Percentiles rank a stretch among this genome's conserved stretches.
These are phyloP conservation scores for Dendroctonus valens DNA, from an alignment of 1,140 invertebrate genomes.

Conservation along the genomic window DNA sequence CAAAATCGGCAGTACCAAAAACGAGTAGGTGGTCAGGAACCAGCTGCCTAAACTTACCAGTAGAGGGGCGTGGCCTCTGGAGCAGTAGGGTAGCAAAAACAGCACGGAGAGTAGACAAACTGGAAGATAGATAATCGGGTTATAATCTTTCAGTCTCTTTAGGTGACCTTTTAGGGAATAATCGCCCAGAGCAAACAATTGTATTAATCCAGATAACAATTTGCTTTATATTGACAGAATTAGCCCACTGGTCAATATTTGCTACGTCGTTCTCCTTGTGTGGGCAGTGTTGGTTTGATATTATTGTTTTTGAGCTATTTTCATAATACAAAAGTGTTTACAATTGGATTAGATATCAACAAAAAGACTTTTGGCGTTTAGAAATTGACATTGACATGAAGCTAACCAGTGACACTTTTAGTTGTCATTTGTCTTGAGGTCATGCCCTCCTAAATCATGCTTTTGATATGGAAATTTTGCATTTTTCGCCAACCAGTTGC, in stretches of 20 bases:
- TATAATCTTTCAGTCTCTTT: neutral
- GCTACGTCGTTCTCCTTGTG: neutral
- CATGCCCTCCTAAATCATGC: too few relatives aligned
- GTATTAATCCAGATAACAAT: neutral
- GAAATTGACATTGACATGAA: too few relatives aligned
- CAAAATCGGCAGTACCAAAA: conserved; percentile 60
- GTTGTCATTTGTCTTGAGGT: too few relatives aligned
- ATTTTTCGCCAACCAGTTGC: too few relatives aligned
- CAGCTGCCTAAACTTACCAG: conserved; percentile 58
- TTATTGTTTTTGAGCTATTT: neutral
- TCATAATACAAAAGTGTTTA: too few relatives aligned
- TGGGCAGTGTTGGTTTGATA: neutral
- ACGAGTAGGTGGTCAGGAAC: conserved; percentile 61
- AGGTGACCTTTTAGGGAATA: neutral
- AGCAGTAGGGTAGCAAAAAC: conserved; percentile 62
- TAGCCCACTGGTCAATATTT: neutral
- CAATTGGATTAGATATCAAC: too few relatives aligned
- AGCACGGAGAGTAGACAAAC: conserved; percentile 64
- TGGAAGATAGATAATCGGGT: conserved; percentile 47
- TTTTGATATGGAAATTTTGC: too few relatives aligned
- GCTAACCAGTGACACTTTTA: too few relatives aligned
- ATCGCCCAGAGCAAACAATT: neutral
- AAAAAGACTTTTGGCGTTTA: too few relatives aligned
- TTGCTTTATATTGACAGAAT: neutral
- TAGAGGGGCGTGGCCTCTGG: conserved; percentile 56